Evolutionary conservation across 2,888 invertebrate genomes (phyloP), one percentile per base, ranked within the genome.

Genomic region (Boloria euphrosyne): DNA sequence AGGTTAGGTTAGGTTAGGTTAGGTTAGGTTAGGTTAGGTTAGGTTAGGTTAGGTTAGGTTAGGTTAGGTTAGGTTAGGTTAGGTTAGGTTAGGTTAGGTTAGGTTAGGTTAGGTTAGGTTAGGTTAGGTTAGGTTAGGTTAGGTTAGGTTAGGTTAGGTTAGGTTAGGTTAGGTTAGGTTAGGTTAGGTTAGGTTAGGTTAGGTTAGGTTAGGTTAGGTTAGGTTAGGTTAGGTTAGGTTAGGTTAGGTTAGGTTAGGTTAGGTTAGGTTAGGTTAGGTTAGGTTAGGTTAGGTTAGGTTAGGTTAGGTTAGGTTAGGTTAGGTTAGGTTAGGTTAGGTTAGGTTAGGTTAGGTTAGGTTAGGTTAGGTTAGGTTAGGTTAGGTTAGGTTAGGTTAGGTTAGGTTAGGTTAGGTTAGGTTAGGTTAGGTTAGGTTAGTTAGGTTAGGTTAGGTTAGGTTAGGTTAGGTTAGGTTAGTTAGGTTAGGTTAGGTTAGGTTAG

Each of bases 361-460:
- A 60, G 67, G 63, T 67, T 64, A 64, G 67, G 63, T 67, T 67
- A 59, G 67, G 67, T 67, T 67, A 64, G 67, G 67, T 67, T 67
- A 64, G 67, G 67, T 67, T 53, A 53, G 53, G 53, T 53, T 53
- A 53, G 53, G 53, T 53, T 53, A 31, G 70, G 70, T 70, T 70
- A 67, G 70, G 70, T 67, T 70, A 70, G 67, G 67, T 70, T 70
- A 67, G 69, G 69, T 69, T 69, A 66, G 69, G 69, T 69, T 69
- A 53, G 53, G 53, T 53, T 53, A 43, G 63, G 55, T 68, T 68
- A 68, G 68, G 68, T 68, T 68, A 65, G 68, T 68, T 68, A 68
- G 68, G 68, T 68, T 68, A 68, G 65, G 61, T 68, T 65, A 68
- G 68, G 68, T 68, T 65, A 68, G 65, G 65, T 65, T 68, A 65